phyloP scores from a whole-genome alignment of 2,113 vertebrate genomes.

The Craseonycteris thonglongyai region DNA sequence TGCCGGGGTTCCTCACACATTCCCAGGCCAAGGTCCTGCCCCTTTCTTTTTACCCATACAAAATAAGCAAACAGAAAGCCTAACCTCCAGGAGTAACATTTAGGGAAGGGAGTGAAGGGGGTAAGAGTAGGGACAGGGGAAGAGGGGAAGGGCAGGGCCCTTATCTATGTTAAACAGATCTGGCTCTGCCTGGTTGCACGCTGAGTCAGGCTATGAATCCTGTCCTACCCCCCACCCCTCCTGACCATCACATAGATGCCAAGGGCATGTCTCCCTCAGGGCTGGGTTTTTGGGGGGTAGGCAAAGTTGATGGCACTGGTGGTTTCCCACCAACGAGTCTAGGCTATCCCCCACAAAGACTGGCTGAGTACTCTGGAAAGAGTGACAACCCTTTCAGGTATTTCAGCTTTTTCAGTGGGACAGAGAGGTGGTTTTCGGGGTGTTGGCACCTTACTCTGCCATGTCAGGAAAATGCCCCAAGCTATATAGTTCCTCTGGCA shows the following conservation, averaged over 20 bases:
- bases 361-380: neutral
- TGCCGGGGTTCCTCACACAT: neutral
- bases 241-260: neutral
- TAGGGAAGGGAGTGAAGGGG: neutral
- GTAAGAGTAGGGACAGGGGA: neutral
- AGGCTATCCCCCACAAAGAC: neutral
- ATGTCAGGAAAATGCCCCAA: neutral
- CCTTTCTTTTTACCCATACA: neutral
- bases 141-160: neutral
- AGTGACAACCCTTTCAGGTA: neutral
- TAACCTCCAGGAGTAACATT: neutral
- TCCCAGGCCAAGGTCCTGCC: neutral
- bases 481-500: neutral
- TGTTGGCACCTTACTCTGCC: neutral
- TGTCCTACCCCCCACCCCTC: neutral
- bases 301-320: neutral
- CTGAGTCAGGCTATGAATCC: slow-evolving; percentile 47
- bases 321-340: neutral
- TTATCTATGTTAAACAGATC: slow-evolving; percentile 48
- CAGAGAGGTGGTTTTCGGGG: neutral
- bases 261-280: neutral
- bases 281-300: neutral
- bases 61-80: neutral
- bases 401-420: neutral
- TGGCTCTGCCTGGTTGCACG: neutral